These are phyloP conservation scores for Balaeniceps rex DNA, from an alignment of 2,113 vertebrate genomes.

Conservation along the genomic window DNA sequence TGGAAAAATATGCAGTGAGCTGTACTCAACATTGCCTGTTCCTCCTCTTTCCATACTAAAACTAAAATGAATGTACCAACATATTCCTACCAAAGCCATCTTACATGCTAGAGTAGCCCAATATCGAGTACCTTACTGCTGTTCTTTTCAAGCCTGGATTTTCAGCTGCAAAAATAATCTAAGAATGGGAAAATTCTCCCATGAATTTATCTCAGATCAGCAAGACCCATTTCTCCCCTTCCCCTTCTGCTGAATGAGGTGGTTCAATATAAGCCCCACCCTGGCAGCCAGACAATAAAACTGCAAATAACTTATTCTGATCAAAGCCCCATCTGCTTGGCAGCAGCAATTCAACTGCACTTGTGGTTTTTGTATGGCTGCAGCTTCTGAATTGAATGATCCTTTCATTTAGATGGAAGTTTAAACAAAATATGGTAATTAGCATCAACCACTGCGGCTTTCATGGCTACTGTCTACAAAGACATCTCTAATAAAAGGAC, in stretches of 20 bases:
- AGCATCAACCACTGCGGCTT: conserved; percentile 58
- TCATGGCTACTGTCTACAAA: conserved; percentile 62
- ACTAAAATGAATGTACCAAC: background rate
- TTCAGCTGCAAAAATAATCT: conserved; percentile 2
- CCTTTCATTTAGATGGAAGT: conserved; percentile 62
- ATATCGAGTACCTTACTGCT: background rate
- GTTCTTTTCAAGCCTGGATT: background rate
- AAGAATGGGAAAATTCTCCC: background rate
- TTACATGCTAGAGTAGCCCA: background rate
- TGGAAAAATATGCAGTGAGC: background rate
- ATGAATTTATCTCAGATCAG: background rate
- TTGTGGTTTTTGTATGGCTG: conserved; percentile 63
- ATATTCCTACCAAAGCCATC: background rate
- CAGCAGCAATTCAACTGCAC: conserved; percentile 61
- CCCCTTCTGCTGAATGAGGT: background rate
- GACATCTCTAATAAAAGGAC: conserved; percentile 59
- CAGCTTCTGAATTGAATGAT: conserved; percentile 59
- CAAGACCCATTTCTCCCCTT: background rate
- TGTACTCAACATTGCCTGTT: background rate
- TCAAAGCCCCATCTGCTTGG: conserved; percentile 66
- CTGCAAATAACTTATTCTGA: conserved; percentile 62
- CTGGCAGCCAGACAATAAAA: conserved; percentile 51
- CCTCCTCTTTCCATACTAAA: background rate
- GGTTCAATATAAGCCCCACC: conserved; percentile 27
- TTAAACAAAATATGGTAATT: conserved; percentile 72